Conservation (phyloP, 2,797 vertebrate genomes). For the Arctocebus calabarensis region DNA sequence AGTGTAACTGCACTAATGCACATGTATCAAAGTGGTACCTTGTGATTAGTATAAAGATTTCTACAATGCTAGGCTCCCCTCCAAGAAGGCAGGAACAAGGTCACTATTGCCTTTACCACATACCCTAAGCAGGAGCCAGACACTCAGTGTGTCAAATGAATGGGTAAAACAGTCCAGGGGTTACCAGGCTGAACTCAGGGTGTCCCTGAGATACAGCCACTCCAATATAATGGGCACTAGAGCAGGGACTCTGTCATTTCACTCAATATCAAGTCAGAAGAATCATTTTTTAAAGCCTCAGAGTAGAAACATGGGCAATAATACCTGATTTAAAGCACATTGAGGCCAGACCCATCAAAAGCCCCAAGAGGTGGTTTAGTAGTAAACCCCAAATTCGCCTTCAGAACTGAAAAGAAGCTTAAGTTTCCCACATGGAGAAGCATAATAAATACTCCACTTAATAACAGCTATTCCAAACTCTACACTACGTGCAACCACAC, state of each 20-base stretch:
- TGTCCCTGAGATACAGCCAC: not conserved
- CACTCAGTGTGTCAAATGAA: not conserved
- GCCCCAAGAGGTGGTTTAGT: not conserved
- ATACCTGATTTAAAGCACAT: not conserved
- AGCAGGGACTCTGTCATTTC: not conserved
- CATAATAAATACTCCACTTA: not conserved
- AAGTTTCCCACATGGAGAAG: not conserved
- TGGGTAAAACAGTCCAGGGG: not conserved
- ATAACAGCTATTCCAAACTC: not conserved
- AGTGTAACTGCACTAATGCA: not conserved
- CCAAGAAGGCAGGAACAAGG: not conserved
- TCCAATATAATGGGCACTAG: not conserved
- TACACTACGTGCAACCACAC: not conserved
- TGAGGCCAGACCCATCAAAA: not conserved
- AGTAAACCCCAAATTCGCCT: not conserved
- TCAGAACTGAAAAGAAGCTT: not conserved
- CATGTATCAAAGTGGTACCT: not conserved
- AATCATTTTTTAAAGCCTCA: not conserved
- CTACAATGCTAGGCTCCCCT: not conserved
- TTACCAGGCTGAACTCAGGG: not conserved
- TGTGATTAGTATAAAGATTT: not conserved
- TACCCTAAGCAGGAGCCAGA: not conserved
- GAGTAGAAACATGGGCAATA: not conserved
- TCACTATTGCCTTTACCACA: not conserved
- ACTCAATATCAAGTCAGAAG: not conserved